Conservation (phyloP, 2,797 vertebrate genomes). For the Enteromius mattozi region DNA sequence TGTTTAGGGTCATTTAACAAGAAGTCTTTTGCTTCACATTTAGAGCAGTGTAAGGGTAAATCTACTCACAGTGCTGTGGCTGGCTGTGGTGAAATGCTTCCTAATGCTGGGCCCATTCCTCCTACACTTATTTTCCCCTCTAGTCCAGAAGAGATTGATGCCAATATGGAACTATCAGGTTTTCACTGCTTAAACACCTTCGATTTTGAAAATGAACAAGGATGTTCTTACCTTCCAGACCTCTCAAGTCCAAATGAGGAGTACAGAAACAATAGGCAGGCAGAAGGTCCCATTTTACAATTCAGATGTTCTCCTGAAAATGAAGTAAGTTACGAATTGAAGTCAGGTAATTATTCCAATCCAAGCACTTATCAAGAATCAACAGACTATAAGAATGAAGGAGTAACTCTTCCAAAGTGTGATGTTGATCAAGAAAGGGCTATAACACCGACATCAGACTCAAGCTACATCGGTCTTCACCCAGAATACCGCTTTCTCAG, state of each 20-base stretch:
- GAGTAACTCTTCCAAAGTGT: not conserved
- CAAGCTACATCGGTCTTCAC: not conserved
- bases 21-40: conserved; percentile 41
- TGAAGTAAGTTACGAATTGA: not conserved
- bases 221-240: conserved; percentile 9
- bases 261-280: not conserved
- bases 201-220: conserved; percentile 1
- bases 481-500: not conserved
- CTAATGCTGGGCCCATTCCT: not conserved
- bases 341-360: not conserved
- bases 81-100: conserved; percentile 4
- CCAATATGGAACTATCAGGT: not conserved
- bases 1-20: conserved; percentile 45
- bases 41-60: conserved; percentile 38
- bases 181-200: not conserved
- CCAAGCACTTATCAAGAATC: conserved; percentile 6
- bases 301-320: not conserved
- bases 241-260: not conserved
- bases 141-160: conserved; percentile 21
- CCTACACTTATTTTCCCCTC: not conserved
- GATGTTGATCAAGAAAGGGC: not conserved
- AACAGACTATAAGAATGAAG: not conserved
- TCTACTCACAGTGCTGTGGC: not conserved
- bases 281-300: not conserved
- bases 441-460: not conserved